A percentile compares a stretch with the other conserved stretches of the same genome.
phyloP scores from a whole-genome alignment of 1,140 invertebrate species.

The Steinernema feltiae region DNA sequence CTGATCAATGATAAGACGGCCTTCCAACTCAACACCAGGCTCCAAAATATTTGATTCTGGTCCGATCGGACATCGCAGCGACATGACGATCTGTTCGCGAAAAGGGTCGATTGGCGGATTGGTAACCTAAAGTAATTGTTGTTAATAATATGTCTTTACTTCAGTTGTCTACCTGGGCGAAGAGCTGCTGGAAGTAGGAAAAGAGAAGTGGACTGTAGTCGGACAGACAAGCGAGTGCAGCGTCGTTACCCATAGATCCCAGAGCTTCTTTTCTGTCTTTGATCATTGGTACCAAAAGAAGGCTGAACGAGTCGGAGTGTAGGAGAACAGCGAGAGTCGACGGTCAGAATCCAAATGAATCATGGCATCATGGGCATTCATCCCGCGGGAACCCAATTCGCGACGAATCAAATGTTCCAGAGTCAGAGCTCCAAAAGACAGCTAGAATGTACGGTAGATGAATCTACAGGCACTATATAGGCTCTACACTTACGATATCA shows the following conservation, averaged over 20 bases:
- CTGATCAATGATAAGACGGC: slow-evolving; percentile 83
- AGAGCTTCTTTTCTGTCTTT: slow-evolving; percentile 93
- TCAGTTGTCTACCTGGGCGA: slow-evolving; percentile 71
- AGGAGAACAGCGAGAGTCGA: slow-evolving; percentile 80
- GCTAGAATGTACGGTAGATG: slow-evolving; percentile 36
- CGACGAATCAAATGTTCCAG: slow-evolving; percentile 52
- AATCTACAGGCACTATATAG: not conserved
- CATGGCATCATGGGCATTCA: slow-evolving; percentile 1
- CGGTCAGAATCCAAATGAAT: slow-evolving; percentile 70
- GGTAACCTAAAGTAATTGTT: slow-evolving; percentile 69
- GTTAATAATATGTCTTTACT: not conserved
- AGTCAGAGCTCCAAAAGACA: slow-evolving; percentile 53
- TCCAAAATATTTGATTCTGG: slow-evolving; percentile 90
- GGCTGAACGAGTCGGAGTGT: slow-evolving; percentile 89
- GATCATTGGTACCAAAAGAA: slow-evolving; percentile 91
- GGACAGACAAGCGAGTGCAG: slow-evolving; percentile 89
- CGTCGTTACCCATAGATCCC: slow-evolving; percentile 98
- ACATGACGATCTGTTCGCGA: slow-evolving; percentile 97
- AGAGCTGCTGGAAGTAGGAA: slow-evolving; percentile 98
- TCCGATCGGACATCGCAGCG: slow-evolving; percentile 68
- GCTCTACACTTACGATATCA: slow-evolving; percentile 47
- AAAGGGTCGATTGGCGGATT: slow-evolving; percentile 99
- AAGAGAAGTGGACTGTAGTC: slow-evolving; percentile 86
- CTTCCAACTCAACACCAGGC: slow-evolving; percentile 79
- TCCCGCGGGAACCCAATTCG: slow-evolving; percentile 38